Percentiles rank a stretch among this genome's conserved stretches.
Evolutionary conservation across 92 coral and sea anemone genomes (phyloP).

Genomic region (Palythoa caribaeorum): DNA sequence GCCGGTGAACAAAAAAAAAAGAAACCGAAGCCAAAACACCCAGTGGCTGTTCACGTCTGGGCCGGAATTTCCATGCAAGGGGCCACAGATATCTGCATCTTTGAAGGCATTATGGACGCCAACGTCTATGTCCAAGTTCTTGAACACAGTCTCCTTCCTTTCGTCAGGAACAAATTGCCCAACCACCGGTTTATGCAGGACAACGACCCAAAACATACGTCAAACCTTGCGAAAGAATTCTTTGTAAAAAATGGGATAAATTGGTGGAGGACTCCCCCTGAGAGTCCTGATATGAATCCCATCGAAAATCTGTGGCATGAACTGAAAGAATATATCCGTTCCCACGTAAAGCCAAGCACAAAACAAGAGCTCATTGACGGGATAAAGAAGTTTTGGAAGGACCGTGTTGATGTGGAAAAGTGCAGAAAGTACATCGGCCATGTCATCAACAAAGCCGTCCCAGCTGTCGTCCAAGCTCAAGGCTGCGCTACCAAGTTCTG

Average conservation of each 20-base stretch:
- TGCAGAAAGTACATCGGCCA: background rate
- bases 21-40: background rate
- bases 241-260: background rate
- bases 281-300: background rate
- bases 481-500: background rate
- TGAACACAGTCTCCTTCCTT: background rate
- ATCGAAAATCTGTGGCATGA: background rate
- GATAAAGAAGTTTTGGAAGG: background rate
- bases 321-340: background rate
- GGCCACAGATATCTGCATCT: background rate
- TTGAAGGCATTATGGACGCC: background rate
- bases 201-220: background rate
- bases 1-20: background rate
- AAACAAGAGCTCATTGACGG: constrained; percentile 1
- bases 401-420: background rate
- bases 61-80: background rate
- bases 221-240: background rate
- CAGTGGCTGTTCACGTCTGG: background rate
- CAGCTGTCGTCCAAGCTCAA: background rate
- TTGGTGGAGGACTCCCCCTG: background rate
- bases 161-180: background rate
- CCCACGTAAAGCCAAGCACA: background rate
- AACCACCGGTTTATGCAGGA: background rate
- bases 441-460: background rate
- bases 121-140: background rate